phyloP scores from a whole-genome alignment of 2,888 invertebrate genomes.

The Lymantria dispar region DNA sequence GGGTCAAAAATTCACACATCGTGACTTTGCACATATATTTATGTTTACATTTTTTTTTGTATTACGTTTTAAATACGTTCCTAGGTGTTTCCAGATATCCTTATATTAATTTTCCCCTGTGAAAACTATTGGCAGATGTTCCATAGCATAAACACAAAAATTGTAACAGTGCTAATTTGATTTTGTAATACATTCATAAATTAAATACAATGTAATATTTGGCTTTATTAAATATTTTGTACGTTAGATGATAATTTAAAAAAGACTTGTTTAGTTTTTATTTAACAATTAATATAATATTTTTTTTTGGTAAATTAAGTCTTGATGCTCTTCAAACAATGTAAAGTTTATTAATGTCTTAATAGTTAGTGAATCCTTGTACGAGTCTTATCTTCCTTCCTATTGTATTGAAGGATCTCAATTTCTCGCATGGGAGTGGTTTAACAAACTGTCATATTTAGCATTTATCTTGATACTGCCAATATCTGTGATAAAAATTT shows the following conservation, averaged over 20 bases:
- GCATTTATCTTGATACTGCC: slow-evolving; percentile 42
- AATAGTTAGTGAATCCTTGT: slow-evolving; percentile 32
- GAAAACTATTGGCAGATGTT: slow-evolving; percentile 28
- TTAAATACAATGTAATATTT: slow-evolving; percentile 18
- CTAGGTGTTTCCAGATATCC: slow-evolving; percentile 19
- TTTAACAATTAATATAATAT: slow-evolving; percentile 16
- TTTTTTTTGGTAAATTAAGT: slow-evolving; percentile 15
- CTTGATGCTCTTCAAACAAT: slow-evolving; percentile 21
- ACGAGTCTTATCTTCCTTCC: slow-evolving; percentile 32
- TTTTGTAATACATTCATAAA: background rate
- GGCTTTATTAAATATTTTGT: slow-evolving; percentile 28
- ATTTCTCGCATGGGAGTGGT: slow-evolving; percentile 47
- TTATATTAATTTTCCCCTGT: slow-evolving; percentile 21
- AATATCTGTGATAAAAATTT: slow-evolving; percentile 61
- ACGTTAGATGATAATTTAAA: slow-evolving; percentile 23
- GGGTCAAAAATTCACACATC: slow-evolving; percentile 12
- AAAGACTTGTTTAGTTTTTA: slow-evolving; percentile 27
- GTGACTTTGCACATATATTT: slow-evolving; percentile 22
- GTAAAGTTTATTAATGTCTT: slow-evolving; percentile 25
- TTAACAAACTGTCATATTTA: slow-evolving; percentile 53
- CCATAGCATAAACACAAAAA: slow-evolving; percentile 20
- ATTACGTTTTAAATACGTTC: slow-evolving; percentile 18
- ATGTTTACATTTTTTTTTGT: slow-evolving; percentile 15
- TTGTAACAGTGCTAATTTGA: slow-evolving; percentile 29
- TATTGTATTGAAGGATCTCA: slow-evolving; percentile 46